These are phyloP conservation scores for Malurus splendens DNA, from an alignment of 2,797 vertebrate genomes.

Conservation along the genomic window DNA sequence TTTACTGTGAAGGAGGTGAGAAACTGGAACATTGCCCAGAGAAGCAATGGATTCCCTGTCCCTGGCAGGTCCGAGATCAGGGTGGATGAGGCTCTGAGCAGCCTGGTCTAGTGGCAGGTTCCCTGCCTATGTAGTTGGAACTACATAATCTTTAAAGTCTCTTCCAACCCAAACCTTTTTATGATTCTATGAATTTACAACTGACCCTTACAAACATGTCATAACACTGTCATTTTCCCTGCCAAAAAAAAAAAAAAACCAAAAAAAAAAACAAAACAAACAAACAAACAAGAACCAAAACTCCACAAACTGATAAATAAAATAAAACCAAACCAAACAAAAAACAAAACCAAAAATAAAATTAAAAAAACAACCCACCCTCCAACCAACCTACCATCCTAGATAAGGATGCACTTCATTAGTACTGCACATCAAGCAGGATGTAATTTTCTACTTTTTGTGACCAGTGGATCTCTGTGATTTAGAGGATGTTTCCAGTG, in stretches of 20 bases:
- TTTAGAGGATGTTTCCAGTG: neutral
- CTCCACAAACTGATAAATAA: neutral
- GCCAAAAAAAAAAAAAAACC: too few species aligned
- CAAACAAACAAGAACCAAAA: neutral
- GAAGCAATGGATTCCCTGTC: too few species aligned
- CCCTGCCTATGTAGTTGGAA: neutral
- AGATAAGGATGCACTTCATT: neutral
- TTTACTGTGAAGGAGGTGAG: neutral
- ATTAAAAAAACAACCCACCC: neutral
- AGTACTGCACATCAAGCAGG: rapidly evolving
- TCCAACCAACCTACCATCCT: too few species aligned
- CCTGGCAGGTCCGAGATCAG: neutral
- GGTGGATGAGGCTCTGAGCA: neutral
- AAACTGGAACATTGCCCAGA: neutral
- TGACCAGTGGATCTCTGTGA: neutral
- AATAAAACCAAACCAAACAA: neutral
- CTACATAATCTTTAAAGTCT: neutral
- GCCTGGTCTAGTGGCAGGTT: neutral
- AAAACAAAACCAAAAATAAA: neutral
- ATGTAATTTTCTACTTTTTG: neutral
- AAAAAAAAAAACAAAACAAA: too few species aligned
- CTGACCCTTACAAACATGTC: neutral
- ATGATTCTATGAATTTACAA: neutral
- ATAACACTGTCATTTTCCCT: neutral
- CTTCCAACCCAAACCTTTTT: neutral